Percentiles rank a stretch among this genome's conserved stretches.
These are phyloP conservation scores for Agrochola circellaris DNA, from an alignment of 2,888 invertebrate species.

Conservation along the genomic window DNA sequence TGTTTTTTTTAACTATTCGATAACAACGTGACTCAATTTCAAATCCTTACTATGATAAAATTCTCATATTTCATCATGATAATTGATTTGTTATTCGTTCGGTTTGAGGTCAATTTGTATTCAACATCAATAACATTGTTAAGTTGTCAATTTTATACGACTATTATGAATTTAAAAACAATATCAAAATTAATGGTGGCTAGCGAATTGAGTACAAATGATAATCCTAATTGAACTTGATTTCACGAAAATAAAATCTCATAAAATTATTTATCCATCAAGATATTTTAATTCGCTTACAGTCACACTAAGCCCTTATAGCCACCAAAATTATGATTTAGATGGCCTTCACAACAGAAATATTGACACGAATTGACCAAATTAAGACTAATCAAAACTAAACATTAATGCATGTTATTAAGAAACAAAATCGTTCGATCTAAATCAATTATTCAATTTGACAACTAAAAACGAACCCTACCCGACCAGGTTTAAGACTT, in stretches of 20 bases:
- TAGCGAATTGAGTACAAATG: not conserved
- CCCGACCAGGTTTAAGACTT: not conserved
- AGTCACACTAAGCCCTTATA: conserved; percentile 40
- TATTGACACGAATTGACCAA: conserved; percentile 36
- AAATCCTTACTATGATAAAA: not conserved
- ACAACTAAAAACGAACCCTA: conserved; percentile 21
- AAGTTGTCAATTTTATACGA: not conserved
- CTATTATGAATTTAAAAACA: conserved; percentile 12
- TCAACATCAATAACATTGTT: conserved; percentile 2
- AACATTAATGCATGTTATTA: not conserved
- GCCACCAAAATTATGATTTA: conserved; percentile 52
- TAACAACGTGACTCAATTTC: not conserved
- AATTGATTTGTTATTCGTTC: not conserved
- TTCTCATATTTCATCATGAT: not conserved
- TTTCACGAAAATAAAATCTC: not conserved
- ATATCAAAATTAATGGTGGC: not conserved
- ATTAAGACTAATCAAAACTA: conserved; percentile 6
- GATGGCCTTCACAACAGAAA: conserved; percentile 37
- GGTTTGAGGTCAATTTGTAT: conserved; percentile 4
- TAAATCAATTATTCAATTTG: not conserved
- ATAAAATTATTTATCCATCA: not conserved
- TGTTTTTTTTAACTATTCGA: no score
- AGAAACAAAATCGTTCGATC: conserved; percentile 23
- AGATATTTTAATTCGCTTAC: conserved; percentile 12
- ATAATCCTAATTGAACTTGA: not conserved